These are phyloP conservation scores for Lasiurus borealis DNA, from an alignment of 2,113 vertebrate genomes.

Conservation along the genomic window DNA sequence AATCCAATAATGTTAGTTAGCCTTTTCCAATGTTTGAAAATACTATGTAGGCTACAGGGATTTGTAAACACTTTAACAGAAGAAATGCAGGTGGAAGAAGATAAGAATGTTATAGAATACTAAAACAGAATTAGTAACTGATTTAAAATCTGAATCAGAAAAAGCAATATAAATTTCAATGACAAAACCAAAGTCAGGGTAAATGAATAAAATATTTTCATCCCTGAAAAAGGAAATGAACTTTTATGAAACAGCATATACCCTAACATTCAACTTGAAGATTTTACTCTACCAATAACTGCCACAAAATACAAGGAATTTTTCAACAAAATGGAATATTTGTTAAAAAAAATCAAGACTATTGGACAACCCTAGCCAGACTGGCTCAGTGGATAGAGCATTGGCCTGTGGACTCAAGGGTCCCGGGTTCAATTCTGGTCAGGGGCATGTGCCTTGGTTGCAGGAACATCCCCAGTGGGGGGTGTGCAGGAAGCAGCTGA, in stretches of 20 bases:
- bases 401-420: no score
- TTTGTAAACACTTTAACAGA: constrained; percentile 12
- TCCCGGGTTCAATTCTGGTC: no score
- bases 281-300: not conserved
- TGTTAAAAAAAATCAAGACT: not conserved
- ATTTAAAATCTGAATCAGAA: not conserved
- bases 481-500: no score
- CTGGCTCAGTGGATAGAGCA: no score
- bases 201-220: not conserved
- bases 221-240: not conserved
- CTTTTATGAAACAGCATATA: not conserved
- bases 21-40: constrained; percentile 27
- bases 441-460: no score
- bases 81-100: not conserved
- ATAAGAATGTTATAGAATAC: not conserved
- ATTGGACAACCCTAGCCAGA: not conserved
- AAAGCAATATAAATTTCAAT: constrained; percentile 44
- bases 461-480: no score
- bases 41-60: not conserved
- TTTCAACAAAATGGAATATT: not conserved
- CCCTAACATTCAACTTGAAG: not conserved
- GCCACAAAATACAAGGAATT: not conserved
- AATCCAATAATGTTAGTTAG: not conserved
- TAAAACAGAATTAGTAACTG: not conserved
- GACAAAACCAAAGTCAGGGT: not conserved